Evolutionary conservation across 1,140 invertebrate genomes (phyloP), one percentile per base, ranked within the genome.

Genomic region (Zaprionus nigranus): DNA sequence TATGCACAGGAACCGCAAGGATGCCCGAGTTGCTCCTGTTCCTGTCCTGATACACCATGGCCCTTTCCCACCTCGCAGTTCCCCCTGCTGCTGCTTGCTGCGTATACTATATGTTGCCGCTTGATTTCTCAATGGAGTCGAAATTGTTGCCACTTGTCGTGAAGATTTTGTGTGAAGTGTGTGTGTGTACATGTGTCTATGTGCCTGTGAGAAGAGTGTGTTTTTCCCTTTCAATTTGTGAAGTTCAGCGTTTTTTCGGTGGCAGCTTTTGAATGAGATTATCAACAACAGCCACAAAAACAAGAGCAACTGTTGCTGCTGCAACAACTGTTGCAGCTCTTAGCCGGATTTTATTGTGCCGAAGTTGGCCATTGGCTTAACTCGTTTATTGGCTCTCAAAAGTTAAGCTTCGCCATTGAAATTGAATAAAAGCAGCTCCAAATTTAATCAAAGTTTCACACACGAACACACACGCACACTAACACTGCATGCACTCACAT

Each of bases 81-180:
- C 34, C 59, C 24, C 12, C 43, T 12, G 3, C 5, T 20, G 7
- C 38, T 20, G 11, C 30, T 22, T 24, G 24, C 4, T 70, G 40
- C 30, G 66, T 49, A 63, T 65, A 26, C 71, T 49, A 63, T 65
- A 26, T 75, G 74, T 72, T 60, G 63, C 15, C 54, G 30, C 49
- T 70, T 77, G 69, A 72, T 77, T 77, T 77, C 75, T 77, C 75
- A 77, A 72, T 72, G 75, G 75, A 72, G 34, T 73, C 58, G 57
- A 77, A 77, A 77, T 73, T 62, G 57, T 66, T 73, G 68, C 38
- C 57, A 72, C 69, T 73, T 77, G 68, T 64, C 61, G 43, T 28
- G 68, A 34, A 59, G 58, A 57, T 63, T 62, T 34, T 56, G n/a
- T 51, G n/a, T 30, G 36, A 38, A 12, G 30, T 58, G 34, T 26